Evolutionary conservation across 1,140 invertebrate genomes (phyloP).

Genomic region (Ceratina calcarata): DNA sequence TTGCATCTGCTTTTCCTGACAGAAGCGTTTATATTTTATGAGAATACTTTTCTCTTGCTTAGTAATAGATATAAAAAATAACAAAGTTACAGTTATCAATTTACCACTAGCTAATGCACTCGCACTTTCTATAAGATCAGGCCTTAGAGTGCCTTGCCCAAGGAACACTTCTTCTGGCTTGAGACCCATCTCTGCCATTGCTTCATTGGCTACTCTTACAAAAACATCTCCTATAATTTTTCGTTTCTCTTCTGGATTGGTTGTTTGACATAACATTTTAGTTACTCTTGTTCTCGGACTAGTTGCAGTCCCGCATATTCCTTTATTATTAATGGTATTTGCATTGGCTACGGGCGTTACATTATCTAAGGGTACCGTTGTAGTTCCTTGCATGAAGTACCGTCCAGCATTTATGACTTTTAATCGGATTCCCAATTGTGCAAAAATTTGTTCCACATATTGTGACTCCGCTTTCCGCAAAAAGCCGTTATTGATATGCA

Average conservation of each 20-base stretch:
- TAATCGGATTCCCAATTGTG: conserved; percentile 92
- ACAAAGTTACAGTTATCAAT: conserved; percentile 37
- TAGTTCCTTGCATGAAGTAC: conserved; percentile 90
- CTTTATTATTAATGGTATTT: conserved; percentile 80
- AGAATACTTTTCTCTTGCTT: not conserved
- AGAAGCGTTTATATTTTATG: conserved; percentile 16
- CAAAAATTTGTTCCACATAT: conserved; percentile 92
- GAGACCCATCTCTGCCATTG: conserved; percentile 90
- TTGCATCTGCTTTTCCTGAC: conserved; percentile 91
- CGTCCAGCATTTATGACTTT: conserved; percentile 89
- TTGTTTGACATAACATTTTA: conserved; percentile 92
- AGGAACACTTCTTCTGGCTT: conserved; percentile 92
- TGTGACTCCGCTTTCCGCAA: conserved; percentile 98
- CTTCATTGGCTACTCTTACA: conserved; percentile 93
- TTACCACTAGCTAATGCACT: conserved; percentile 90
- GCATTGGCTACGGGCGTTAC: conserved; percentile 81
- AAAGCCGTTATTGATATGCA: conserved; percentile 99
- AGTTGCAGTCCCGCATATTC: conserved; percentile 69
- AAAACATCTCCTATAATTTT: conserved; percentile 99
- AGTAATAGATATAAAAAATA: conserved; percentile 16
- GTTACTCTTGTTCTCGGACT: conserved; percentile 87
- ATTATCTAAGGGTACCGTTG: conserved; percentile 86
- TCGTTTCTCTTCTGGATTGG: conserved; percentile 97
- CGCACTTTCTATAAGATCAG: conserved; percentile 99
- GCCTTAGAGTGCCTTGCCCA: conserved; percentile 95